Base-by-base conservation (phyloP, 2,113 vertebrate species). In the Reinhardtius hippoglossoides region DNA sequence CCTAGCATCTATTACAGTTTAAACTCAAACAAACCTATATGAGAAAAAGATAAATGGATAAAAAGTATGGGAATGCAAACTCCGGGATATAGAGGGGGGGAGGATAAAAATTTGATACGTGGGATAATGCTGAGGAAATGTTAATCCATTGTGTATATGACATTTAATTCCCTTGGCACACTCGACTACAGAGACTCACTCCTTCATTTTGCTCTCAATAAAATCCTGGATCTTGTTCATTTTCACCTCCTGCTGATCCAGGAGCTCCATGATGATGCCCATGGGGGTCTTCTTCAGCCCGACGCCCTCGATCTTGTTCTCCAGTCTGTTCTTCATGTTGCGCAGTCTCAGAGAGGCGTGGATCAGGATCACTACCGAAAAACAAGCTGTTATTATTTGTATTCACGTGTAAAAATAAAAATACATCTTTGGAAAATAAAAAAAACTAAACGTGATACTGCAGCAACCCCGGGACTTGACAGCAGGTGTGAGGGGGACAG, bases 201-300 rank as follows among this genome's bases (percentile, higher is more conserved):
- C 96, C 86, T 97, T 98, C 8, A 92, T 90, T 94, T 97, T 98
- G 82, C 89, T 86, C 64, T 95, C 95, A 79, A 99, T 91, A 75
- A 94, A 96, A 90, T 98, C 97, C 82, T 96, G 94, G 73, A 99
- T 84, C 92, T 97, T 99, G 94, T 93, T 95, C 59, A 99, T 90
- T 61, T 73, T 95, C 61, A 98, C 98, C 83, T 98, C 97, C 83
- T 99, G 97, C 78, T 99, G 98, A 70, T 98, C 98, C 79, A 99
- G 93, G 27, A 97, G 96, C 70, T 98, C 96, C 75, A 99, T 92
- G 63, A 99, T 95, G 80, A 99, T 81, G 13, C 98, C 97, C 98
- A 99, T 99, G 0, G 97, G 98, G 0, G 97, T 97, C 93, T 94
- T 98, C 95, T 98, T 99, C 89, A 99, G 76, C 18, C 97, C 97